phyloP scores from a whole-genome alignment of 2,113 vertebrate species.

The Gallinago jamesoni region DNA sequence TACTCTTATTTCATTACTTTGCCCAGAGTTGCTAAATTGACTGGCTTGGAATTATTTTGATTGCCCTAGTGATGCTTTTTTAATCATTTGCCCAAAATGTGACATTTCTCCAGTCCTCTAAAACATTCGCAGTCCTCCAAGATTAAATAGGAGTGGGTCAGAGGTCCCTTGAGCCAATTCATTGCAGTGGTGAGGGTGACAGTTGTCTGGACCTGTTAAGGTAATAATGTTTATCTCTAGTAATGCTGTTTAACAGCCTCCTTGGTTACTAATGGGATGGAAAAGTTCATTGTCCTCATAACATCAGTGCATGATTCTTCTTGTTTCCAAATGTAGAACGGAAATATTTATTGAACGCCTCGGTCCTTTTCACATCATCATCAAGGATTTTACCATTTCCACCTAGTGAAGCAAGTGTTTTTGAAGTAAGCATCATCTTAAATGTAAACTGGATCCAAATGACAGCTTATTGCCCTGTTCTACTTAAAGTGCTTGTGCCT shows the following conservation, averaged over 20 bases:
- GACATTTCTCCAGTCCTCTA: neutral
- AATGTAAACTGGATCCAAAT: neutral
- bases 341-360: slow-evolving; percentile 46
- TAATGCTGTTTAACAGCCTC: slow-evolving; percentile 50
- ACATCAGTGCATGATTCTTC: neutral
- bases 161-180: neutral
- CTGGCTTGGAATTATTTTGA: neutral
- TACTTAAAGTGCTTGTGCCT: neutral
- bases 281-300: slow-evolving; percentile 14
- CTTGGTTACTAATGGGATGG: slow-evolving; percentile 56
- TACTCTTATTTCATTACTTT: neutral
- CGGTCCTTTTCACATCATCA: neutral
- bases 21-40: neutral
- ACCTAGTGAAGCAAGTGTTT: neutral
- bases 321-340: slow-evolving; percentile 26
- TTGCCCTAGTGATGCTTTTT: neutral
- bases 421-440: neutral
- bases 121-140: neutral
- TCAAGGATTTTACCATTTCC: slow-evolving; percentile 7
- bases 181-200: neutral
- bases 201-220: slow-evolving; percentile 7
- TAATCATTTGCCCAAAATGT: neutral
- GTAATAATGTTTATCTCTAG: slow-evolving; percentile 33
- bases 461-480: neutral
- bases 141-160: neutral